Base-by-base conservation (phyloP, 2,113 vertebrate species). In the Oenanthe oenanthe region DNA sequence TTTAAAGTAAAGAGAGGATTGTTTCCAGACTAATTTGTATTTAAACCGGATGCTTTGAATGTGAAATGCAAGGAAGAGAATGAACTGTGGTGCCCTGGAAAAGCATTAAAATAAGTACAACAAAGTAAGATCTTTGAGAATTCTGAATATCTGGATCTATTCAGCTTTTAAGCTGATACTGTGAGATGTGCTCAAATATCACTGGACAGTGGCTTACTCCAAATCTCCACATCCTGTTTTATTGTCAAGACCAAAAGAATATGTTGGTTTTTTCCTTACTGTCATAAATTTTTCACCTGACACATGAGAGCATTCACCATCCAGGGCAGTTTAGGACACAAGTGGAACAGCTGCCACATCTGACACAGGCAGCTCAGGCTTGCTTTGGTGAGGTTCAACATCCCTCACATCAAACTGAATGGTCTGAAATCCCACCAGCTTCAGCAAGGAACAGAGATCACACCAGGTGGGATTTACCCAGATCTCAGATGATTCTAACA, bases 11-110 rank as follows among this genome's bases (percentile, higher is more conserved):
- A 97, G 96, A 97, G 94, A 95, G 74, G 97, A 97, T 97, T 97
- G 97, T 97, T 98, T 98, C 97, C 97, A 96, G 94, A 81, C 96
- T 97, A 95, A 97, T 97, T 98, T 97, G 91, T 97, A 97, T 97
- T 97, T 97, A 95, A 97, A 97, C 89, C 42, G 36, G 74, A 95
- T 89, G 92, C 89, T 97, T 95, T 97, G 95, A 96, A 98, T 97
- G 82, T 77, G 85, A 98, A 97, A 98, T 1, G 15, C 3, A 3
- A 63, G 62, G 43, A 92, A 91, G 43, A 85, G 54, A 74, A 92
- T 89, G 76, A 93, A 88, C 76, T 77, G 6, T 20, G 54, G 50
- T 93, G 89, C 75, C 90, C 95, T 81, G 72, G 82, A 94, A 92
- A 82, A 80, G 72, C 72, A 48, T 91, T 88, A 84, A 92, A 83